phyloP scores from a whole-genome alignment of 2,888 invertebrate genomes.

The Meiosimyza platycephala region DNA sequence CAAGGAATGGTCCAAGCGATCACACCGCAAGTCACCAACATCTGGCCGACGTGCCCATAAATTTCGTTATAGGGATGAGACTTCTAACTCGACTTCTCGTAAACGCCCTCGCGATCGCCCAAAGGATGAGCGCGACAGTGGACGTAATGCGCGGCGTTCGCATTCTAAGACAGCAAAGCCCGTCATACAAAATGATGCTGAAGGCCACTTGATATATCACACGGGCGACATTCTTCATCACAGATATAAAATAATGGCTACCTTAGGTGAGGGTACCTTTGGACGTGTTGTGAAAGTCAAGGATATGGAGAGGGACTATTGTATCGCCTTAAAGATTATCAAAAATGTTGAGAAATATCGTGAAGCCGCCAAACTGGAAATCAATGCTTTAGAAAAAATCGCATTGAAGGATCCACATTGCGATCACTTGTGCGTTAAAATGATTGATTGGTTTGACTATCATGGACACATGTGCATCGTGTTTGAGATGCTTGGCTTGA shows the following conservation, averaged over 20 bases:
- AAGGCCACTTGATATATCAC: constrained; percentile 99
- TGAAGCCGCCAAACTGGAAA: constrained; percentile 99
- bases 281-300: constrained; percentile 99
- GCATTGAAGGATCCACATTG: constrained; percentile 94
- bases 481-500: constrained; percentile 96
- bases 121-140: constrained; percentile 65
- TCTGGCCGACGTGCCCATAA: constrained; percentile 80
- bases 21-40: constrained; percentile 84
- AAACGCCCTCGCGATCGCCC: constrained; percentile 65
- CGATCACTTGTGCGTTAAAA: constrained; percentile 93
- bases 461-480: constrained; percentile 98
- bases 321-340: constrained; percentile 97
- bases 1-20: constrained; percentile 87
- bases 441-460: constrained; percentile 98
- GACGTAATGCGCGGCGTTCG: constrained; percentile 62
- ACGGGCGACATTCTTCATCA: constrained; percentile 98
- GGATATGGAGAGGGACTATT: constrained; percentile 93
- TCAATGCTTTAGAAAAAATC: constrained; percentile 97
- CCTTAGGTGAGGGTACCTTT: constrained; percentile 99
- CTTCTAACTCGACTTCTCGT: constrained; percentile 65
- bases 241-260: constrained; percentile 98
- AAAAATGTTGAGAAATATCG: constrained; percentile 99
- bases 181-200: constrained; percentile 98
- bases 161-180: constrained; percentile 76
- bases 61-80: constrained; percentile 69